Evolutionary conservation across 2,797 vertebrate species (phyloP).

Genomic region (Acrossocheilus wenchowensis): DNA sequence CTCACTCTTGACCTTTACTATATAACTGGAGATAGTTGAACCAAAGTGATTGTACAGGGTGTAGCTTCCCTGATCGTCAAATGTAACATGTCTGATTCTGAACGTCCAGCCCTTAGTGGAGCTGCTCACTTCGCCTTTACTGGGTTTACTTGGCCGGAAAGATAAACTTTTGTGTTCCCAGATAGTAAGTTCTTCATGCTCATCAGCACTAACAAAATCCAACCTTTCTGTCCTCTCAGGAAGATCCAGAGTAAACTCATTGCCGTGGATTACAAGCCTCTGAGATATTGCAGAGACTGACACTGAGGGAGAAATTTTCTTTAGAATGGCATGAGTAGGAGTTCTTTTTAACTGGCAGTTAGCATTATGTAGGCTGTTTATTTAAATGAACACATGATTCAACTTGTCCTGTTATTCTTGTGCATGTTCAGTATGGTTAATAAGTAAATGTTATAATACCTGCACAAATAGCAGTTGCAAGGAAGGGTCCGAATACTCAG

Average conservation of each 20-base stretch:
- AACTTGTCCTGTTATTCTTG: neutral
- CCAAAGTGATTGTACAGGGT: conserved; percentile 62
- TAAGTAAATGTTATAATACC: neutral
- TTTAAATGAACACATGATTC: neutral
- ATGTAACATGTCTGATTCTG: conserved; percentile 61
- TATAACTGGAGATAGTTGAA: conserved; percentile 58
- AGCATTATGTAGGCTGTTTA: neutral
- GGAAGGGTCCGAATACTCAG: conserved; percentile 2
- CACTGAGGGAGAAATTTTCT: conserved; percentile 34
- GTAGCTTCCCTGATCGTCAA: conserved; percentile 71
- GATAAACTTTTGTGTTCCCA: neutral
- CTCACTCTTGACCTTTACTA: conserved; percentile 67
- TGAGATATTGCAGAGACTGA: conserved; percentile 42
- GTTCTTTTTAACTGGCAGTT: neutral
- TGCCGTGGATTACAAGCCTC: conserved; percentile 62
- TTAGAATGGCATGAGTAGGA: conserved; percentile 70
- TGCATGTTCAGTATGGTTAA: neutral
- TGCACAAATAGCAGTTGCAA: conserved; percentile 3
- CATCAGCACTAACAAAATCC: conserved; percentile 58
- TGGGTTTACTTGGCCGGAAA: neutral
- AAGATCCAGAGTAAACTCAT: conserved; percentile 68
- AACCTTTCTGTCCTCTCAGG: conserved; percentile 59
- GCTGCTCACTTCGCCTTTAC: conserved; percentile 60
- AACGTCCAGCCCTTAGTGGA: conserved; percentile 58
- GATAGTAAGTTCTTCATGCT: neutral